Evolutionary conservation across 2,113 vertebrate genomes (phyloP).

Genomic region (Malaclemys terrapin): DNA sequence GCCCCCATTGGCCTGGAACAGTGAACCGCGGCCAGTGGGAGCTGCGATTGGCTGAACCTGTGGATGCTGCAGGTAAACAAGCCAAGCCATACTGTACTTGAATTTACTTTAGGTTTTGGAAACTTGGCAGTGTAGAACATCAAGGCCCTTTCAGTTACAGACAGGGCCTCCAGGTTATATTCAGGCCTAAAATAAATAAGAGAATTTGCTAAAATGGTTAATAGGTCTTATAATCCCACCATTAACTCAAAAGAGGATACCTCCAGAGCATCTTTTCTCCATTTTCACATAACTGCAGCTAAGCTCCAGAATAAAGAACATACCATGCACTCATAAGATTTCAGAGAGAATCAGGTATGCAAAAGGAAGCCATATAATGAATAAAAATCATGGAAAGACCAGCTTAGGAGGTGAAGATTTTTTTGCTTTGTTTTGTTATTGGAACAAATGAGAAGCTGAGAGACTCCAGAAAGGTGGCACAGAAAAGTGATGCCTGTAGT

Average conservation of each 20-base stretch:
- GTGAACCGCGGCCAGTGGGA: too few relatives aligned
- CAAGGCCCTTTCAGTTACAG: conserved; percentile 3
- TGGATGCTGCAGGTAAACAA: neutral
- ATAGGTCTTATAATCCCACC: neutral
- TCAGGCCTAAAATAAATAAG: conserved; percentile 40
- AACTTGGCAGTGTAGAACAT: conserved; percentile 47
- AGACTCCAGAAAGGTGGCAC: neutral
- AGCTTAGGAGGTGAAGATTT: neutral
- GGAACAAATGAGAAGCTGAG: conserved; percentile 2
- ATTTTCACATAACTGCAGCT: neutral
- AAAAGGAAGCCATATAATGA: neutral
- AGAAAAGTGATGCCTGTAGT: neutral
- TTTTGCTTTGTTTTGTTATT: neutral
- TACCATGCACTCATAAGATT: neutral
- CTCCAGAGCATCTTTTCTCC: neutral
- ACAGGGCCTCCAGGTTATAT: neutral
- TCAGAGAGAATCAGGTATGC: neutral
- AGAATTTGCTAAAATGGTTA: neutral
- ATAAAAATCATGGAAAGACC: neutral
- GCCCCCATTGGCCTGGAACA: too few relatives aligned
- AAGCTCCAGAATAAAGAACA: neutral
- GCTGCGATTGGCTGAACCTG: too few relatives aligned
- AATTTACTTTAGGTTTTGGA: conserved; percentile 56
- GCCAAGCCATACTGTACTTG: conserved; percentile 28
- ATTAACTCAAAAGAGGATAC: neutral